Evolutionary conservation across 2,888 invertebrate genomes (phyloP).

Genomic region (Athalia rosae): DNA sequence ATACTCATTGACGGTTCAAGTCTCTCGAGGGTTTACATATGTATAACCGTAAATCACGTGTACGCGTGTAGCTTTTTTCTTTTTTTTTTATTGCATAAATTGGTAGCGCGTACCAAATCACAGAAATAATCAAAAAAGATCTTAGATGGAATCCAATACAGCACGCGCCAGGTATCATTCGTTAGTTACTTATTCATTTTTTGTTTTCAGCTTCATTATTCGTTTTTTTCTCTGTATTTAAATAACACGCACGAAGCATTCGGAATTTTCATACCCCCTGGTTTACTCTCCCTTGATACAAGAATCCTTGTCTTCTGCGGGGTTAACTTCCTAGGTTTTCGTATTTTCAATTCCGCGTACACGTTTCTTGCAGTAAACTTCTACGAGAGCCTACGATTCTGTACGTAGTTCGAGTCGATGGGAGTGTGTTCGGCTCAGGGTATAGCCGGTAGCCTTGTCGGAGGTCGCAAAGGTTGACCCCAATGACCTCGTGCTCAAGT

Average conservation of each 20-base stretch:
- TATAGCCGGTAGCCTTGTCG: conserved; percentile 34
- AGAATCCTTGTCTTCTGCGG: not conserved
- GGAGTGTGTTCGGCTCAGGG: conserved; percentile 11
- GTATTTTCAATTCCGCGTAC: conserved; percentile 27
- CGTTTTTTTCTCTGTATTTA: too few relatives aligned
- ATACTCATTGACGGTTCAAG: not conserved
- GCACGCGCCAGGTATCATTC: too few relatives aligned
- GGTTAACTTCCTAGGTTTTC: conserved; percentile 34
- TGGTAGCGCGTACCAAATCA: not conserved
- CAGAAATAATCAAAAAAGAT: not conserved
- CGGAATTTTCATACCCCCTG: conserved; percentile 15
- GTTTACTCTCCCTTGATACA: not conserved
- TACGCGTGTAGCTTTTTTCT: not conserved
- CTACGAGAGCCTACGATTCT: conserved; percentile 8
- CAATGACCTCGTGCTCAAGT: conserved; percentile 14
- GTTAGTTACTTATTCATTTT: not conserved
- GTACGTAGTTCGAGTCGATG: not conserved
- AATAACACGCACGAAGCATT: not conserved
- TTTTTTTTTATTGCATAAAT: not conserved
- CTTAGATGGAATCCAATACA: not conserved
- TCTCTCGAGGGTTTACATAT: not conserved
- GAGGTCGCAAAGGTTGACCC: conserved; percentile 41
- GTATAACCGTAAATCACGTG: not conserved
- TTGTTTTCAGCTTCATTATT: too few relatives aligned
- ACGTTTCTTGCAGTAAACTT: conserved; percentile 8